Evolutionary conservation across 92 coral and sea anemone species (phyloP), one percentile per base, ranked within the genome.

Genomic region (Blastomussa wellsi): DNA sequence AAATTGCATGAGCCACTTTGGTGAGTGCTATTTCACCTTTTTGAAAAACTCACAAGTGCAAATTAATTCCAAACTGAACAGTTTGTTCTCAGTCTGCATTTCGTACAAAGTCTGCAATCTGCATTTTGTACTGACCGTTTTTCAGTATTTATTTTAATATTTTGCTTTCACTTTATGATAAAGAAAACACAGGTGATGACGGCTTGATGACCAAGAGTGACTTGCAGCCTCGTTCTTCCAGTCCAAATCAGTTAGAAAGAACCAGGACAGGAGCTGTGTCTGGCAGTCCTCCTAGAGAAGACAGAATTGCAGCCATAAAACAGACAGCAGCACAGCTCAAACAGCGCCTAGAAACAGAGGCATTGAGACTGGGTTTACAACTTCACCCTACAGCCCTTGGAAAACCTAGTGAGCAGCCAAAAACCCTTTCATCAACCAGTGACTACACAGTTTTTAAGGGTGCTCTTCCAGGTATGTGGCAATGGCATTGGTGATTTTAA

Each of bases 281-380:
- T 53, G 87, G 67, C 11, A 88, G 94, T 79, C 95, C 99, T 17
- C 90, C 90, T 66, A 93, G 98, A 89, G 96, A 91, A 51, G 91
- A 95, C 53, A 95, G 99, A 48, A 93, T 97, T 29, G 89, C 92
- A 41, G 99, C 99, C 47, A 88, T 97, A 38, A 90, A 86, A 59
- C 91, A 91, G 41, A 97, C 98, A 0, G 99, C 99, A 24, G 93
- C 96, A 33, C 94, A 91, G 28, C 93, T 97, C 11, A 95, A 93
- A 77, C 88, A 93, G n/a, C 93, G 99, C 19, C 92, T 97, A 67
- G 94, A 93, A 71, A 76, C 95, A 60, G 98, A 95, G 49, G 98
- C 99, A 7, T 85, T 84, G 76, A 89, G 98, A 79, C 95, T 97
- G 57, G 96, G 99, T 1, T 85, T 94, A 22, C 81, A 92, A n/a